These are phyloP conservation scores for Zaprionus vittiger DNA, from an alignment of 1,140 invertebrate genomes.

Conservation along the genomic window DNA sequence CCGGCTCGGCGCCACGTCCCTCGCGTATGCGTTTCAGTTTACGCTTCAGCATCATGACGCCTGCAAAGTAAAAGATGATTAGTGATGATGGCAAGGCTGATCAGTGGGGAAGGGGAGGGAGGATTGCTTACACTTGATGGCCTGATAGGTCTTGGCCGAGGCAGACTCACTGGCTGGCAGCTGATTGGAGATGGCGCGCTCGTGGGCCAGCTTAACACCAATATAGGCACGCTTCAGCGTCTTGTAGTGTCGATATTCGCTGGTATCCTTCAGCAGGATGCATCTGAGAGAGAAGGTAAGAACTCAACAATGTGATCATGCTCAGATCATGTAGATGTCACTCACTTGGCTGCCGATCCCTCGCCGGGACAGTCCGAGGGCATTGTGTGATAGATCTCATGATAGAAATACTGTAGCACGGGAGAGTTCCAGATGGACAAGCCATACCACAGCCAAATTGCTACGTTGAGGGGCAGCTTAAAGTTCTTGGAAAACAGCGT, in stretches of 20 bases:
- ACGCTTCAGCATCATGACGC: slow-evolving; percentile 82
- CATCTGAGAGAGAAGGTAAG: slow-evolving; percentile 47
- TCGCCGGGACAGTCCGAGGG: slow-evolving; percentile 79
- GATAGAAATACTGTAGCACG: slow-evolving; percentile 81
- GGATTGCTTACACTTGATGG: slow-evolving; percentile 78
- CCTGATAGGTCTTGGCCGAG: slow-evolving; percentile 81
- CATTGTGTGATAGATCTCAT: slow-evolving; percentile 81
- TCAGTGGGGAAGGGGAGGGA: neutral
- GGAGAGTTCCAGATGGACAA: slow-evolving; percentile 83
- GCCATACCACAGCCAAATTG: slow-evolving; percentile 82
- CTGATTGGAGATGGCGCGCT: slow-evolving; percentile 61
- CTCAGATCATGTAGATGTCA: neutral
- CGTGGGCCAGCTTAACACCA: slow-evolving; percentile 78
- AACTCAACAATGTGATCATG: neutral
- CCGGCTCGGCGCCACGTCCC: slow-evolving; percentile 72
- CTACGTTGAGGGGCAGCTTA: slow-evolving; percentile 73
- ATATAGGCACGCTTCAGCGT: slow-evolving; percentile 76
- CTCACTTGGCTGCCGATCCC: slow-evolving; percentile 78
- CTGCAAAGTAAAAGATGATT: slow-evolving; percentile 32
- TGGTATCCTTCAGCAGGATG: slow-evolving; percentile 76
- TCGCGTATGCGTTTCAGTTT: slow-evolving; percentile 83
- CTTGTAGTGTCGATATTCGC: slow-evolving; percentile 79
- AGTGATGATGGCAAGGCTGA: neutral
- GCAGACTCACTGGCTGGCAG: slow-evolving; percentile 61
- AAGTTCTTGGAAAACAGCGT: slow-evolving; percentile 83